Base-by-base conservation (phyloP, 2,888 invertebrate species). In the Eupeodes latifasciatus region DNA sequence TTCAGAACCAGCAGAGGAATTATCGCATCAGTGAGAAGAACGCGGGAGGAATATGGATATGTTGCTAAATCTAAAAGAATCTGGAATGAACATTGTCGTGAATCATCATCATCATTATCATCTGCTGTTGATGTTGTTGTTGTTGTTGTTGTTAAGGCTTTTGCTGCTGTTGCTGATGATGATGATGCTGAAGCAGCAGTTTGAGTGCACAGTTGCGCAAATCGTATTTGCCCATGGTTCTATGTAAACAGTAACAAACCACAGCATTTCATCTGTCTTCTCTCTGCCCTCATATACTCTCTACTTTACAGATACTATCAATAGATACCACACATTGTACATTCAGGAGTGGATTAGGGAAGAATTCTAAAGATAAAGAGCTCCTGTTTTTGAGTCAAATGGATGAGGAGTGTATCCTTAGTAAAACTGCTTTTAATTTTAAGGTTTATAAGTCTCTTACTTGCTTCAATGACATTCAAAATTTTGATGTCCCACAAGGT, bases 71-170 rank as follows among this genome's bases (percentile, higher is more conserved):
- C 69, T 49, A 53, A 27, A 27, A 47, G 53, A 36, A 75, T 64
- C 53, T 40, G 27, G 11, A 78, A 61, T 69, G 77, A 81, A 81
- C 81, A 85, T 85, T 77, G 85, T 81, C 85, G 85, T 81, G 88
- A 85, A 87, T 85, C 88, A 88, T 81, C 88, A 88, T 74, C 85
- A 78, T 72, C 85, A 88, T 81, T 85, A 87, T 82, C 82, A 81
- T 71, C 85, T 69, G 69, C 84, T 47, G 12, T 2, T 69, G 69
- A 80, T 47, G 12, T 2, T 14, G 1, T 16, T 59, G 40, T 27
- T 72, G 19, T 19, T 14, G 1, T 16, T 59, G 40, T 27, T 72
- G 59, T 47, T 59, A 2, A 3, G 27, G 27, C 27, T 27, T 2
- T 27, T 27, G 59, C 34, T 59, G 69, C 84, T 47, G 47, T 4